Conservation (phyloP, 1,140 invertebrate species). For the Galendromus occidentalis region DNA sequence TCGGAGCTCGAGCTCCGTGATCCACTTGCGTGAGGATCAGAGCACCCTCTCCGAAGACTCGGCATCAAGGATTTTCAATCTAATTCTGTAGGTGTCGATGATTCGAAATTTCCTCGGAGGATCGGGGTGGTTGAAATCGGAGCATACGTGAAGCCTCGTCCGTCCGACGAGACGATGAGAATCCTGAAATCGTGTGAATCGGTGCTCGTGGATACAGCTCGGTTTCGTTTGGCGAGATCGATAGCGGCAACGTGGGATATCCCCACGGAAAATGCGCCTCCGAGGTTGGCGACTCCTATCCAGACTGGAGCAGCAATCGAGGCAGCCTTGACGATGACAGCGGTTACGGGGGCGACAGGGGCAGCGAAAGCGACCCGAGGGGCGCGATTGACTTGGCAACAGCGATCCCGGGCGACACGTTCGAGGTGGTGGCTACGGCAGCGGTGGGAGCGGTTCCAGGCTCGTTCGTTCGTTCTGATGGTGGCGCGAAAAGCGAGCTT, state of each 20-base stretch:
- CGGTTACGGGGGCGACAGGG: neutral
- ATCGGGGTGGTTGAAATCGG: too few relatives aligned
- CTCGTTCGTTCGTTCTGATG: conserved; percentile 22
- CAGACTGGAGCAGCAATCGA: neutral
- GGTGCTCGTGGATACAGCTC: too few relatives aligned
- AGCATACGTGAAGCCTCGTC: too few relatives aligned
- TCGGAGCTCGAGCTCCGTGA: too few relatives aligned
- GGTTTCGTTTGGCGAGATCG: neutral
- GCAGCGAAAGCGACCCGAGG: neutral
- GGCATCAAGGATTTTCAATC: too few relatives aligned
- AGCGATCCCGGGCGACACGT: neutral
- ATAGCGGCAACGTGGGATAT: neutral
- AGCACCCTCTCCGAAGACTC: too few relatives aligned
- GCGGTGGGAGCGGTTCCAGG: conserved; percentile 17
- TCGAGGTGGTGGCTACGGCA: conserved; percentile 11
- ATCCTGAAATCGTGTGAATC: too few relatives aligned
- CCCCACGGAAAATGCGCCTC: neutral
- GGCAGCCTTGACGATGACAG: neutral
- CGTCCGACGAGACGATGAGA: too few relatives aligned
- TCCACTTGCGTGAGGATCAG: too few relatives aligned
- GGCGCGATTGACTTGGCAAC: neutral
- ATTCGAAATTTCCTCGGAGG: too few relatives aligned
- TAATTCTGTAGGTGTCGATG: too few relatives aligned
- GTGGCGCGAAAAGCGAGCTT: conserved; percentile 21
- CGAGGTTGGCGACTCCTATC: neutral